phyloP scores from a whole-genome alignment of 2,797 vertebrate species.

The Odontamblyopus rebecca region DNA sequence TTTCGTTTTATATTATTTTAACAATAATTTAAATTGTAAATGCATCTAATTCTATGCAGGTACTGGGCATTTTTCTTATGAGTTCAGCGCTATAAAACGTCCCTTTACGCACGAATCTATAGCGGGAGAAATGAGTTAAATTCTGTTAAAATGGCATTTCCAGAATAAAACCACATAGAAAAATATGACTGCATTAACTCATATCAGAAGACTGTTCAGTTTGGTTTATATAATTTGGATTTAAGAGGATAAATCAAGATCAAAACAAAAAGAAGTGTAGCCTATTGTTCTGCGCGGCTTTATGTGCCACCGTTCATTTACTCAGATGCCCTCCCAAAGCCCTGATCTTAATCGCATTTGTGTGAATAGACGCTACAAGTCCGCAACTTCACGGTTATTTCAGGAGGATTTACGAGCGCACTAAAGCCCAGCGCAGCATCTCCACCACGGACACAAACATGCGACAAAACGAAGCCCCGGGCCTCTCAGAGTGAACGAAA shows the following conservation, averaged over 20 bases:
- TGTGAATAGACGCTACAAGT: slow-evolving; percentile 68
- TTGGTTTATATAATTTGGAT: too few species aligned
- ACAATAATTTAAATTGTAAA: too few species aligned
- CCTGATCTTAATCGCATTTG: slow-evolving; percentile 78
- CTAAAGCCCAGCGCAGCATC: slow-evolving; percentile 31
- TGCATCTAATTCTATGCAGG: too few species aligned
- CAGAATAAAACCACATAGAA: neutral
- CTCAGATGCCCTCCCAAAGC: slow-evolving; percentile 62
- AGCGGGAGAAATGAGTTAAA: neutral
- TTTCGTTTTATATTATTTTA: too few species aligned
- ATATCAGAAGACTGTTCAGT: neutral
- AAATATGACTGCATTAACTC: neutral
- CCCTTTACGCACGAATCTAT: neutral
- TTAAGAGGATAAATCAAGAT: too few species aligned
- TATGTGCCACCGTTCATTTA: slow-evolving; percentile 48
- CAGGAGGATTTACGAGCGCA: slow-evolving; percentile 70
- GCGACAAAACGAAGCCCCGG: slow-evolving; percentile 8
- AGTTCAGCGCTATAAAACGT: too few species aligned
- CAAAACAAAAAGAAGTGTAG: too few species aligned
- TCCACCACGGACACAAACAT: slow-evolving; percentile 21
- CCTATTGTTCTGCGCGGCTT: slow-evolving; percentile 22
- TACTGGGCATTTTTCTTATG: too few species aligned
- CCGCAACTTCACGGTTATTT: slow-evolving; percentile 76
- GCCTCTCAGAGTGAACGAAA: neutral
- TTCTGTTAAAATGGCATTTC: neutral